Evolutionary conservation across 1,140 invertebrate species (phyloP), one percentile per base, ranked within the genome.

Genomic region (Caenorhabditis brenneri): DNA sequence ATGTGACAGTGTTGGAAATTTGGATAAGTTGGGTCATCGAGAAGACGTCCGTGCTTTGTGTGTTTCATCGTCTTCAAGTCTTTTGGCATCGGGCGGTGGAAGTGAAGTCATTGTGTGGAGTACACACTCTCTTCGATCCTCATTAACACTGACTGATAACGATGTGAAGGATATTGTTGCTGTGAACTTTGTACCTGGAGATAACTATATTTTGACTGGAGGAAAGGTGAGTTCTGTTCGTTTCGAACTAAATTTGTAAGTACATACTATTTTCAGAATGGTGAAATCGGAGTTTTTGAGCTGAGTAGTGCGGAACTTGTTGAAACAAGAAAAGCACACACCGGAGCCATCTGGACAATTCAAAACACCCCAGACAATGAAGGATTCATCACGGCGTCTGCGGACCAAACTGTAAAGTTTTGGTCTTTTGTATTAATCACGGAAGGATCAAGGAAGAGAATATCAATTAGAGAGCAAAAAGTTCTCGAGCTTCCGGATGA

Each of bases 391-490:
- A 84, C 88, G 27, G 96, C 96, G 15, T 94, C 96, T 65, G 94
- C 94, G 16, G 97, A 99, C 91, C 94, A 95, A 87, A 95, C 94
- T 0, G 94, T 98, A 0, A 97, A 97, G 91, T 94, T 98, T 90
- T 99, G 97, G 97, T 93, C 94, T 84, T 97, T 97, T 92, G 95
- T 97, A 91, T 91, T 97, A 0, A 93, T 92, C 1, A 87, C 86
- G 19, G 90, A 91, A 49, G 87, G 88, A 33, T 82, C 79, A 55
- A 49, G 78, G 48, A 85, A 86, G 49, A 83, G 85, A 60, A 36
- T 86, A 33, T 81, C 84, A n/a, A 69, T 88, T 39, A 48, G 69
- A 33, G 84, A 87, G 74, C 55, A 79, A n/a, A 42, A 81, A 33
- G 49, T 80, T 31, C 65, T 87, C 29, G 49, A 80, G n/a, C 33